Base-by-base conservation (phyloP, 2,113 vertebrate species). In the Neotoma lepida region DNA sequence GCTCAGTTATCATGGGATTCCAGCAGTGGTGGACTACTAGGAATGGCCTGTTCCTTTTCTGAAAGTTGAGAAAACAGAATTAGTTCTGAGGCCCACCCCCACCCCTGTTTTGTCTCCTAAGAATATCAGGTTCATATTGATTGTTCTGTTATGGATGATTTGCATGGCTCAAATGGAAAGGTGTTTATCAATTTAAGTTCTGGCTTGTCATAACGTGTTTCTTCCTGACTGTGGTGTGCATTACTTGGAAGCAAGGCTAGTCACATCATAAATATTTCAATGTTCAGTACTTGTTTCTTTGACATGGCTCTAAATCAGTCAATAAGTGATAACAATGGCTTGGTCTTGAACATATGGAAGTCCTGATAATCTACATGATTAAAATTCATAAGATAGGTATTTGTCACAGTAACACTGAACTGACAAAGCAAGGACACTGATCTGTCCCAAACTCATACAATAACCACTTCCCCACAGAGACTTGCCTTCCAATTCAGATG, bases 331-430 rank as follows among this genome's bases (percentile, higher is more conserved):
- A 93, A 91, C 88, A 97, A 97, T 71, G 76, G 66, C 82, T 97
- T 95, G 90, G 81, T 70, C 92, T 35, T 89, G 96, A 92, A 94
- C 95, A 30, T 70, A 85, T 96, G 85, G 89, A 78, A 95, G 80
- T 74, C n/a, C 6, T 84, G 74, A 94, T 66, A 85, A 86, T 86
- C 85, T 70, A 87, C 17, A 71, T 6, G 1, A 93, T 95, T 86
- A 96, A 98, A 95, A 98, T 94, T 90, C 70, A 94, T 81, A 95
- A 95, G 88, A 95, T 9, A 1, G 70, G 10, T 41, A 88, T 97
- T 97, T 97, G 97, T 95, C 70, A 97, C 88, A 96, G 80, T 91
- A 97, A 49, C 10, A 93, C 95, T 96, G 96, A 39, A 35, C 87
- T 90, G 88, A 96, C 90, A 56, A 95, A 95, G 26, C 49, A 93